A percentile compares a stretch with the other conserved stretches of the same genome.
These are phyloP conservation scores for Nemapogon koenigi DNA, from an alignment of 2,888 invertebrate species.

Conservation along the genomic window DNA sequence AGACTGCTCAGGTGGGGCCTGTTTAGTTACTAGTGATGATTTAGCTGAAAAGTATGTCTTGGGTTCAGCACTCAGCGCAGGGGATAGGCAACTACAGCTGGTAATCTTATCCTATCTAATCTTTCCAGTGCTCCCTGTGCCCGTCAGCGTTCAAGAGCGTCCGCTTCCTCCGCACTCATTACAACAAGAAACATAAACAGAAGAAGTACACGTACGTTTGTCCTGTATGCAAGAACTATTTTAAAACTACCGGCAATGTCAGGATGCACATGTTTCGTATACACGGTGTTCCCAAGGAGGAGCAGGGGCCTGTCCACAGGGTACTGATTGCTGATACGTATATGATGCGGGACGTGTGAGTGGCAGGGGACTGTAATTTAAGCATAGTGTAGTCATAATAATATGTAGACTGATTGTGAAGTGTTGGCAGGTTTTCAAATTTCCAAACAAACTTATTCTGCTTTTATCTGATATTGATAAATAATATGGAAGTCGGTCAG, in stretches of 20 bases:
- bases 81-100: not conserved
- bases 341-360: too few relatives aligned
- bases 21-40: too few relatives aligned
- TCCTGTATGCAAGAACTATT: slow-evolving; percentile 24
- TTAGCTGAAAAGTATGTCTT: too few relatives aligned
- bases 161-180: slow-evolving; percentile 15
- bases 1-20: slow-evolving; percentile 47
- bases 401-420: too few relatives aligned
- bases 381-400: too few relatives aligned
- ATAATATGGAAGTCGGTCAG: too few relatives aligned
- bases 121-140: slow-evolving; percentile 11
- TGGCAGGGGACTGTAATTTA: too few relatives aligned
- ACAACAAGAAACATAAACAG: slow-evolving; percentile 14
- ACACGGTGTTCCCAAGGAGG: slow-evolving; percentile 20
- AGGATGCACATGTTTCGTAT: slow-evolving; percentile 21
- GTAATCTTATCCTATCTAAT: not conserved
- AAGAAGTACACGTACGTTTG: slow-evolving; percentile 21
- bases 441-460: too few relatives aligned
- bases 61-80: too few relatives aligned
- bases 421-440: too few relatives aligned
- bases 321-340: slow-evolving; percentile 9
- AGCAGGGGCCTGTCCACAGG: slow-evolving; percentile 23
- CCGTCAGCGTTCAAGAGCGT: slow-evolving; percentile 13
- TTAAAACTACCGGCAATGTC: slow-evolving; percentile 22
- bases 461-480: too few relatives aligned